Percentiles rank a stretch among this genome's conserved stretches.
Conservation (phyloP, 2,113 vertebrate species). For the Labeo catla region DNA sequence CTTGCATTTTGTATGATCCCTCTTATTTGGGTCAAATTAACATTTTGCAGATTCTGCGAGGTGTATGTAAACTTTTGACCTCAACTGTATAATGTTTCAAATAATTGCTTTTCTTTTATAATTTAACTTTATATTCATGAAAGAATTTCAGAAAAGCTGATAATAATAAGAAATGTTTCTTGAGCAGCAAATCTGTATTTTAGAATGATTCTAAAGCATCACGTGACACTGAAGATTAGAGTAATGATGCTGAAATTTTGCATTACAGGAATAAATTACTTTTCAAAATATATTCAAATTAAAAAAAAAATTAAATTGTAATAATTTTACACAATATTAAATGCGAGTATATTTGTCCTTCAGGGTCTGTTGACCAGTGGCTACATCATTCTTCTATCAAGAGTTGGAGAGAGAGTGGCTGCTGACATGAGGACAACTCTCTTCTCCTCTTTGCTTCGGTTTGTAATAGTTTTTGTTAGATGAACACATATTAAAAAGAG, state of each 20-base stretch:
- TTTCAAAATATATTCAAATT: not conserved
- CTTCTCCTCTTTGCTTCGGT: conserved; percentile 87
- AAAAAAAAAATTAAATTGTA: not conserved
- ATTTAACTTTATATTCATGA: not conserved
- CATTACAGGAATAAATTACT: not conserved
- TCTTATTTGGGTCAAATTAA: too few species aligned
- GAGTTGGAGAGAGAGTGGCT: conserved; percentile 87
- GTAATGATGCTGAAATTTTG: not conserved
- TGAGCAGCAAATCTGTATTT: not conserved
- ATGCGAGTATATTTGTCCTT: not conserved
- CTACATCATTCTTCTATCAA: conserved; percentile 89
- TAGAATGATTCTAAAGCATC: not conserved
- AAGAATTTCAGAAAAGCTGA: not conserved
- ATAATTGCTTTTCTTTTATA: not conserved
- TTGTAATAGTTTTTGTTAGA: not conserved
- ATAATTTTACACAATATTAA: too few species aligned
- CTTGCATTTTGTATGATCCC: too few species aligned
- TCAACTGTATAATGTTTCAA: not conserved
- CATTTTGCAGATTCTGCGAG: too few species aligned
- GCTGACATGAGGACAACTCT: conserved; percentile 87
- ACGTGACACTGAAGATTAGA: not conserved
- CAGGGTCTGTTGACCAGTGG: conserved; percentile 90
- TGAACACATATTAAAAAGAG: not conserved
- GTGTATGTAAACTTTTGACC: too few species aligned
- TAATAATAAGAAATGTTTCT: not conserved